Evolutionary conservation across 2,888 invertebrate species (phyloP).

Genomic region (Dusona sp.): DNA sequence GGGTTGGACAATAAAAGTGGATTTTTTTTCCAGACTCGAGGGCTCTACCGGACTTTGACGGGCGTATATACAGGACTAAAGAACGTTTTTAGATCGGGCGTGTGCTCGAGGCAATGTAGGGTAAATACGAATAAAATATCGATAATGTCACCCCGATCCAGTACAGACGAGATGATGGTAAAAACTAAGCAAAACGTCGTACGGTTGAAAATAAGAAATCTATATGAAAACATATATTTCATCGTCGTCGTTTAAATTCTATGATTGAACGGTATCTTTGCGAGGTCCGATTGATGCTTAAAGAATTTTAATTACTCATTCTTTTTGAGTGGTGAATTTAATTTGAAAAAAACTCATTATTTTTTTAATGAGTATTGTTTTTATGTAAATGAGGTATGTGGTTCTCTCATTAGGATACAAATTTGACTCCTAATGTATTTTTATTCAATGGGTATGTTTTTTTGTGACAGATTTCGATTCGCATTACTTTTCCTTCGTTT

Average conservation of each 20-base stretch:
- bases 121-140: conserved; percentile 79
- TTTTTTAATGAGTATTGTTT: no score
- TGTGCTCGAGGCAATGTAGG: conserved; percentile 69
- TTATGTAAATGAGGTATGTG: no score
- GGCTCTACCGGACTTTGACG: conserved; percentile 43
- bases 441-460: not conserved
- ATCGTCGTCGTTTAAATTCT: not conserved
- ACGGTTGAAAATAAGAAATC: not conserved
- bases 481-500: not conserved
- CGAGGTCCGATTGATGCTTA: no score
- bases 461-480: not conserved
- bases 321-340: no score
- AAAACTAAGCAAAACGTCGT: not conserved
- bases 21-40: conserved; percentile 28
- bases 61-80: not conserved
- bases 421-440: not conserved
- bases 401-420: no score
- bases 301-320: no score
- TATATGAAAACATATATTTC: not conserved
- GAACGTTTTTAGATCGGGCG: conserved; percentile 37
- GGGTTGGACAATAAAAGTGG: conserved; percentile 37
- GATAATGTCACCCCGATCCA: conserved; percentile 71
- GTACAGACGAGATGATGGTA: conserved; percentile 64
- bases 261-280: not conserved
- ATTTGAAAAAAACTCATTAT: no score